Base-by-base conservation (phyloP, 2,888 invertebrate genomes). In the Nomada flava region DNA sequence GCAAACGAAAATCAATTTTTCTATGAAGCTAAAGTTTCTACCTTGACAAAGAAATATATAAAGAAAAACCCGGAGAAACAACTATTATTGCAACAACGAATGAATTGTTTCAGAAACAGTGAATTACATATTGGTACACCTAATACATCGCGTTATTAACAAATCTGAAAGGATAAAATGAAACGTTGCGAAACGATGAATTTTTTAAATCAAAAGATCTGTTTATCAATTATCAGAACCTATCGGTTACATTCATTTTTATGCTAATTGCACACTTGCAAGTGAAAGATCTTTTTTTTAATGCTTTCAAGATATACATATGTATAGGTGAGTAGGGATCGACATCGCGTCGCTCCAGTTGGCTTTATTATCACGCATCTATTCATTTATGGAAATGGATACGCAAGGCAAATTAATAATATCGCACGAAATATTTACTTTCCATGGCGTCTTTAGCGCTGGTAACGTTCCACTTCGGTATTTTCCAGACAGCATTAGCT, bases 391-490 rank as follows among this genome's bases (percentile, higher is more conserved):
- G 47, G 2, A 60, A 64, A 64, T 44, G 64, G 2, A 9, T 47
- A 55, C 57, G 26, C 44, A 52, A 55, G 11, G 10, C 52, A 55
- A 69, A 64, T 70, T 59, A 52, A 69, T 50, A 64, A 69, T 26
- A 57, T 18, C 15, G 52, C 10, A 13, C 2, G 26, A 63, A 69
- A 65, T 79, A 71, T 71, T 79, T 44, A 68, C 72, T 72, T 52
- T 57, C n/a, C 55, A 18, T 63, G 20, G 63, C 52, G 26, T 62
- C 36, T 50, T 10, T 13, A 44, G 42, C 23, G 52, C 20, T 42
- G 26, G n/a, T 11, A 13, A 20, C n/a, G 60, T 52, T 65, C 53
- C 50, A 62, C 60, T 79, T 50, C 18, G 65, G 60, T 53, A 78
- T 79, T 63, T 57, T 20, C 59, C n/a, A 20, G 47, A n/a, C 20